Base-by-base conservation (phyloP, 1,140 invertebrate species). In the Andricus grossulariae region DNA sequence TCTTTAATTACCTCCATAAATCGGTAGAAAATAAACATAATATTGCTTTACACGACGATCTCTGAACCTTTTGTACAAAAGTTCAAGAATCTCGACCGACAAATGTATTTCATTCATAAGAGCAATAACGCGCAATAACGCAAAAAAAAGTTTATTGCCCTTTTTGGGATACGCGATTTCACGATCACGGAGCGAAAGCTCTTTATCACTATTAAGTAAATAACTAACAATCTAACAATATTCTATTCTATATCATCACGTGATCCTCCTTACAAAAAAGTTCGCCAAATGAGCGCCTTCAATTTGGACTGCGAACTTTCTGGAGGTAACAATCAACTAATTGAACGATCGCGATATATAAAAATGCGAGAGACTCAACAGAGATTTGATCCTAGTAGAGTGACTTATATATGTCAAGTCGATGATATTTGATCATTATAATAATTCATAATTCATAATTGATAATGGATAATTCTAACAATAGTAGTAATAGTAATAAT, bases 1-100 rank as follows among this genome's bases (percentile, higher is more conserved):
- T 84, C 82, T 73, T 79, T 81, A 83, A 71, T 66, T 66, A 66
- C 75, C 70, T 81, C 76, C 50, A 76, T 71, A 39, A 74, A 55
- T 54, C 21, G 51, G 78, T 75, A 76, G 74, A 81, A 78, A 84
- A 70, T 79, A 83, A 77, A 66, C 60, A 32, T 66, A 81, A 73
- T 74, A 72, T 50, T 52, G 21, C n/a, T 72, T 66, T 15, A 66
- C 39, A 66, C 7, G 39, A 66, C 25, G 25, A 66, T 16, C 32
- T 45, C 32, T 6, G 60, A 39, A 19, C 39, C 21, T 32, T 66
- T 39, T 8, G 10, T 39, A 45, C 32, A 66, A 66, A 16, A 66
- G 25, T 7, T 66, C 15, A 66, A 66, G 60, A 45, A 45, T 45
- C 5, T 45, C 39, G 39, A 45, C 0, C 39, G 39, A 45, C 60